These are phyloP conservation scores for Athene noctua DNA, from an alignment of 2,113 vertebrate species.

Conservation along the genomic window DNA sequence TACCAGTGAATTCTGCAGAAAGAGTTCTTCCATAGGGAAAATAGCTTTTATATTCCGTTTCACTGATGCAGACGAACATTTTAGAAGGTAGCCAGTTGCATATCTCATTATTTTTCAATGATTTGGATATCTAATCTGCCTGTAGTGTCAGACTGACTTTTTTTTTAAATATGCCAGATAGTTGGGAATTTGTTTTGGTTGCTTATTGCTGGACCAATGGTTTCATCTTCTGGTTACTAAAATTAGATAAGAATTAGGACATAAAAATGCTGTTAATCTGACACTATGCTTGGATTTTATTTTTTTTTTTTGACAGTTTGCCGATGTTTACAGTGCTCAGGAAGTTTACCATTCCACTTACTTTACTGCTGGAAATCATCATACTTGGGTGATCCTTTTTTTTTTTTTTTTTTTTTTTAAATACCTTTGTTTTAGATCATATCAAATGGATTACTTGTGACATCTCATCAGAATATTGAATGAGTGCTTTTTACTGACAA, in stretches of 20 bases:
- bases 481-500: neutral
- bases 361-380: conserved; percentile 86
- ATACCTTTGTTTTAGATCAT: neutral
- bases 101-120: neutral
- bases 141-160: conserved; percentile 17
- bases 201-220: neutral
- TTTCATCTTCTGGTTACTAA: neutral
- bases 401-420: neutral
- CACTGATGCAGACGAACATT: neutral
- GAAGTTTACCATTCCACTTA: conserved; percentile 93
- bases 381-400: conserved; percentile 81
- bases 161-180: neutral
- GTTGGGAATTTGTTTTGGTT: neutral
- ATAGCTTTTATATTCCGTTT: neutral
- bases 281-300: neutral
- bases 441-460: neutral
- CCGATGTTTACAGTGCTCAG: conserved; percentile 95
- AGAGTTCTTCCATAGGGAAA: neutral
- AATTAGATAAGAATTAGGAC: conserved; percentile 12
- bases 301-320: conserved; percentile 77
- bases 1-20: neutral
- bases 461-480: neutral
- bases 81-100: neutral
- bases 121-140: neutral
- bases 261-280: neutral